Evolutionary conservation across 2,113 vertebrate species (phyloP).

Genomic region (Felis catus): DNA sequence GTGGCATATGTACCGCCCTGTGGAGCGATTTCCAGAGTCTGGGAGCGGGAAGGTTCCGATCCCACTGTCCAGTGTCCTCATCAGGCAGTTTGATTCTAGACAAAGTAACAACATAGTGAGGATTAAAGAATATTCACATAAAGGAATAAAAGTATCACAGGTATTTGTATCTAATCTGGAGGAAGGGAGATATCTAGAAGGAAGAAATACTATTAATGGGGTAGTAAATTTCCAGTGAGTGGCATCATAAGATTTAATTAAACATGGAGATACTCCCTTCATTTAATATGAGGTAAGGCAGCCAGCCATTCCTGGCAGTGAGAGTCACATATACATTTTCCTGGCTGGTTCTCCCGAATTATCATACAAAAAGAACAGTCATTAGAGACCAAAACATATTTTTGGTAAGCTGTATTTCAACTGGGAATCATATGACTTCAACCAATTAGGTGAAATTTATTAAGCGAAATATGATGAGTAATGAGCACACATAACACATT

Average conservation of each 20-base stretch:
- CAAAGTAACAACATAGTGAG: constrained; percentile 81
- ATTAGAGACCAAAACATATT: background rate
- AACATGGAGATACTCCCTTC: background rate
- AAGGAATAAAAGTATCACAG: background rate
- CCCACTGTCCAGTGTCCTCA: constrained; percentile 96
- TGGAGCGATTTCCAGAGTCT: constrained; percentile 88
- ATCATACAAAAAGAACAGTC: background rate
- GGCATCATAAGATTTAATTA: background rate
- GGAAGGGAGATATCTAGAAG: constrained; percentile 74
- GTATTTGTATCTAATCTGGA: constrained; percentile 61
- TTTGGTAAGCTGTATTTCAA: constrained; percentile 50
- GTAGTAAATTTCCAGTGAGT: background rate
- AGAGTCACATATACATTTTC: background rate
- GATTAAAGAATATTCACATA: constrained; percentile 25
- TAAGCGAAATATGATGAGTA: constrained; percentile 51
- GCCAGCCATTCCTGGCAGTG: background rate
- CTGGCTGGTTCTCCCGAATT: background rate
- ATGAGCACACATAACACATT: background rate
- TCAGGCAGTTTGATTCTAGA: constrained; percentile 93
- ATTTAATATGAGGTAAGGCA: background rate
- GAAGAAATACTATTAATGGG: background rate
- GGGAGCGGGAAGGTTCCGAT: constrained; percentile 96
- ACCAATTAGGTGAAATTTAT: constrained; percentile 33
- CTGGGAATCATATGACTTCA: constrained; percentile 18
- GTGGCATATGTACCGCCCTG: constrained; percentile 85